A percentile compares a stretch with the other conserved stretches of the same genome.
These are phyloP conservation scores for Falco rusticolus DNA, from an alignment of 2,797 vertebrate genomes.

Conservation along the genomic window DNA sequence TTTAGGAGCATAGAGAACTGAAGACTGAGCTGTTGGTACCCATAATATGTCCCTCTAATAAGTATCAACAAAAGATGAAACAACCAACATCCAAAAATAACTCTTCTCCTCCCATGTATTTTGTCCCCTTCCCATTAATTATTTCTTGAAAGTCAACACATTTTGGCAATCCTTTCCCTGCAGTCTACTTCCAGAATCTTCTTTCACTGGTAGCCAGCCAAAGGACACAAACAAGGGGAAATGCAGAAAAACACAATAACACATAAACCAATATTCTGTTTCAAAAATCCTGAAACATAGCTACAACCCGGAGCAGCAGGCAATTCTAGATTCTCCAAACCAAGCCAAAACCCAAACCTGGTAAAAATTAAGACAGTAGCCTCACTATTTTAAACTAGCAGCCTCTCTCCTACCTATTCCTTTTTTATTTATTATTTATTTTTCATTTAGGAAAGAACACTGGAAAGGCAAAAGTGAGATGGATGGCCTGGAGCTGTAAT, in stretches of 20 bases:
- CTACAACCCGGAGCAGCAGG: neutral
- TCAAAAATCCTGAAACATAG: neutral
- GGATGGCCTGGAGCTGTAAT: conserved; percentile 37
- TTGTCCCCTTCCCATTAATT: neutral
- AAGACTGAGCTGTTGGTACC: neutral
- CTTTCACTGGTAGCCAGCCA: neutral
- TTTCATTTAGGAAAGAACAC: neutral
- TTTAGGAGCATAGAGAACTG: neutral
- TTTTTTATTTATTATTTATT: neutral
- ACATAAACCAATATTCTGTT: neutral
- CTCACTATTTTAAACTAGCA: neutral
- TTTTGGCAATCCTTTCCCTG: neutral
- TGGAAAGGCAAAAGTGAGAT: conserved; percentile 31
- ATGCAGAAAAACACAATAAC: neutral
- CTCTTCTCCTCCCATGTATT: neutral
- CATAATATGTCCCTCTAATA: neutral
- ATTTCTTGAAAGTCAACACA: neutral
- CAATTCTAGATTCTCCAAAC: neutral
- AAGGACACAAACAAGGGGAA: neutral
- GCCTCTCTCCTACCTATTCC: neutral
- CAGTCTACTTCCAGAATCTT: neutral
- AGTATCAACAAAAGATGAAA: neutral
- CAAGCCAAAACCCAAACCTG: neutral
- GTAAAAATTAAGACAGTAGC: neutral
- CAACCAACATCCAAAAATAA: neutral